These are phyloP conservation scores for Oncorhynchus gorbuscha DNA, from an alignment of 2,113 vertebrate genomes.

Conservation along the genomic window DNA sequence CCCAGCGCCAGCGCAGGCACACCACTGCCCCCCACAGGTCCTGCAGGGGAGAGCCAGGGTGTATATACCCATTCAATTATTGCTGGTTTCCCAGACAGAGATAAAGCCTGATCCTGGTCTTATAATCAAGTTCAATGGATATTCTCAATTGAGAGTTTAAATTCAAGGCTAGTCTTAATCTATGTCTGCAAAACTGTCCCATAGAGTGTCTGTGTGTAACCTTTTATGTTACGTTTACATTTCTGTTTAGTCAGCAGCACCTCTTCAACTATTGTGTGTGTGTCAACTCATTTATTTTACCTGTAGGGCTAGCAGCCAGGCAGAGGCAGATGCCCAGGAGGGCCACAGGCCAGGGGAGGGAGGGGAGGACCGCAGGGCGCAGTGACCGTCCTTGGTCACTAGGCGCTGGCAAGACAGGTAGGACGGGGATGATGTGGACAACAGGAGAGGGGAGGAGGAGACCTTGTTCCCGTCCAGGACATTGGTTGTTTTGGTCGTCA, in stretches of 20 bases:
- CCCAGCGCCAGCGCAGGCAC: constrained; percentile 95
- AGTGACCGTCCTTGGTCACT: constrained; percentile 93
- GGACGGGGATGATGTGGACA: constrained; percentile 37
- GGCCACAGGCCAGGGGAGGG: constrained; percentile 48
- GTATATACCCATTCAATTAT: too few species aligned
- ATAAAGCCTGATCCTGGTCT: too few species aligned
- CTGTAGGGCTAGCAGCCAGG: constrained; percentile 79
- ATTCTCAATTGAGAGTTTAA: too few species aligned
- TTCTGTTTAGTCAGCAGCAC: too few species aligned
- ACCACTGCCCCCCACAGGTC: constrained; percentile 93
- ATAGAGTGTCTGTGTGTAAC: too few species aligned
- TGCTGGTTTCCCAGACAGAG: too few species aligned
- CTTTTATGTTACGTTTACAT: too few species aligned
- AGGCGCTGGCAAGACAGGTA: constrained; percentile 68
- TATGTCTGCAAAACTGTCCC: too few species aligned
- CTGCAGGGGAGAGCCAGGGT: constrained; percentile 58
- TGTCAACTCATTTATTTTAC: constrained; percentile 32
- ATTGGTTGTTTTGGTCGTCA: constrained; percentile 65
- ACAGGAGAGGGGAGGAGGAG: constrained; percentile 79
- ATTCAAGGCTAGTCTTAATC: too few species aligned
- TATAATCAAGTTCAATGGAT: too few species aligned
- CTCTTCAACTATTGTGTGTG: too few species aligned
- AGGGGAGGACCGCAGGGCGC: constrained; percentile 59
- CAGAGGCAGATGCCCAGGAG: constrained; percentile 63
- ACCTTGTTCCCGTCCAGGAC: constrained; percentile 73